Conservation (phyloP, 2,113 vertebrate genomes). For the Mormyrus iriodes region DNA sequence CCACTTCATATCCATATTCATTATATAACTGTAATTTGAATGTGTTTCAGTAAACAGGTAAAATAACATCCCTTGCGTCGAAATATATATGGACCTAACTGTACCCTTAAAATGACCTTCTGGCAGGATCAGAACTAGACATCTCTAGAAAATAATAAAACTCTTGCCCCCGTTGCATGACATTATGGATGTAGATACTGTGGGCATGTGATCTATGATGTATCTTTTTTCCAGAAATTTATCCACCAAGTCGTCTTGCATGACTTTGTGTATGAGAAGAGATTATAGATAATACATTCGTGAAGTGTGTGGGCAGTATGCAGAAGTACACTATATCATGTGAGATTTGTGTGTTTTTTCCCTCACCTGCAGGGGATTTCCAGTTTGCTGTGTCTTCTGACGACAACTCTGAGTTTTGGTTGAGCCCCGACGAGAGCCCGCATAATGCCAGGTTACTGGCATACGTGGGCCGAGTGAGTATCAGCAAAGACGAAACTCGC, state of each 20-base stretch:
- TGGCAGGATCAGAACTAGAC: not conserved
- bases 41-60: no score
- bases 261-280: not conserved
- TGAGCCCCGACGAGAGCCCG: conserved; percentile 82
- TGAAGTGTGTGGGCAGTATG: not conserved
- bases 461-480: conserved; percentile 81
- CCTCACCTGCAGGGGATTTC: conserved; percentile 73
- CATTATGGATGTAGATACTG: not conserved
- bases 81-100: no score
- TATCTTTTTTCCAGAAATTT: not conserved
- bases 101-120: not conserved
- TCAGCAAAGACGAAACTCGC: not conserved
- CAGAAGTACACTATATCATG: not conserved
- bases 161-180: not conserved
- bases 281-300: not conserved
- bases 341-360: conserved; percentile 20
- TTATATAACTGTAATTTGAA: no score
- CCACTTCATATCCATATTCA: no score
- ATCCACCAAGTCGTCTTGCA: not conserved
- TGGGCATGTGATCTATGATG: not conserved
- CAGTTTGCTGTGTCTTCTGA: conserved; percentile 96
- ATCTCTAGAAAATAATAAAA: not conserved
- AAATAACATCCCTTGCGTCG: no score
- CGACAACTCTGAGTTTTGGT: conserved; percentile 97
- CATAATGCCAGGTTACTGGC: conserved; percentile 77